Evolutionary conservation across 2,888 invertebrate species (phyloP).

Genomic region (Epirrhoe alternata): DNA sequence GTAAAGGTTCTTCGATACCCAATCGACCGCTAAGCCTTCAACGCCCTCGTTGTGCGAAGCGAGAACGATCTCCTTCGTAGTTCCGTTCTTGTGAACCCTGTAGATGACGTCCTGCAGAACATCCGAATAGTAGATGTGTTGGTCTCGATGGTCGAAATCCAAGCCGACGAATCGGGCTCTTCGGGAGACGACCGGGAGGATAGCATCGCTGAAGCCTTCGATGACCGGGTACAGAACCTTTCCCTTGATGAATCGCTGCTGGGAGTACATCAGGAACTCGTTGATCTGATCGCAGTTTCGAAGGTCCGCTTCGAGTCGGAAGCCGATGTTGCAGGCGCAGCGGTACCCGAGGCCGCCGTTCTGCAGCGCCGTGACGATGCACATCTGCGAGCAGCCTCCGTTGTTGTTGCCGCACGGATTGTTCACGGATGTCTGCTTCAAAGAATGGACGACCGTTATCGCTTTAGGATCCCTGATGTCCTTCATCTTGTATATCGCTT

Average conservation of each 20-base stretch:
- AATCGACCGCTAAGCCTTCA: slow-evolving; percentile 97
- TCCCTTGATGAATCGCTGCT: slow-evolving; percentile 97
- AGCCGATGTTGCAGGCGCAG: slow-evolving; percentile 97
- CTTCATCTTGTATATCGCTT: slow-evolving; percentile 91
- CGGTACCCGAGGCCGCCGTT: slow-evolving; percentile 92
- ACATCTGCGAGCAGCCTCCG: slow-evolving; percentile 97
- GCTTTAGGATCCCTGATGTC: slow-evolving; percentile 93
- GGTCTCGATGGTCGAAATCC: slow-evolving; percentile 95
- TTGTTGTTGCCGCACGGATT: slow-evolving; percentile 95
- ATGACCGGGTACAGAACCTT: slow-evolving; percentile 94
- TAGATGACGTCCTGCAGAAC: slow-evolving; percentile 98
- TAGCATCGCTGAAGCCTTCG: slow-evolving; percentile 97
- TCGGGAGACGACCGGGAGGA: slow-evolving; percentile 95
- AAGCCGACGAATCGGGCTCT: slow-evolving; percentile 97
- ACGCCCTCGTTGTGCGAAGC: slow-evolving; percentile 99
- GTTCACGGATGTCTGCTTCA: slow-evolving; percentile 90
- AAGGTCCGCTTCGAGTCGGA: slow-evolving; percentile 89
- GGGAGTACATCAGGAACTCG: slow-evolving; percentile 97
- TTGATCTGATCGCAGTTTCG: slow-evolving; percentile 92
- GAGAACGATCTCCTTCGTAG: slow-evolving; percentile 93
- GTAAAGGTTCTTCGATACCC: slow-evolving; percentile 97
- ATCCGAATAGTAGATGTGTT: slow-evolving; percentile 98
- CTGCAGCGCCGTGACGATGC: slow-evolving; percentile 93
- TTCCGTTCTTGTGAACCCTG: slow-evolving; percentile 91
- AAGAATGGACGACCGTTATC: slow-evolving; percentile 91